Evolutionary conservation across 2,113 vertebrate species (phyloP).

Genomic region (Suricata suricatta): DNA sequence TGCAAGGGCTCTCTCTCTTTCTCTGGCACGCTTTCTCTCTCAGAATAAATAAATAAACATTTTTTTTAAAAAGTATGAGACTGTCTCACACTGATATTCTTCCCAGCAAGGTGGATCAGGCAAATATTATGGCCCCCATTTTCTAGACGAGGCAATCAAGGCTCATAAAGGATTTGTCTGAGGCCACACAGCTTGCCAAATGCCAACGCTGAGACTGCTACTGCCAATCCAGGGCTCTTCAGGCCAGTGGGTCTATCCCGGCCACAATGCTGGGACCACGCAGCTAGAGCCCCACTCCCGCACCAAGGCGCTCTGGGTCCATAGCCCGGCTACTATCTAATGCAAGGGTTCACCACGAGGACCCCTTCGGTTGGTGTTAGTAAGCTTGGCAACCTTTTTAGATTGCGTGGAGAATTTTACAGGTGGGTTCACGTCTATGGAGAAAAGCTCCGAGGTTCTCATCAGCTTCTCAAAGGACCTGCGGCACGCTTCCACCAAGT

Average conservation of each 20-base stretch:
- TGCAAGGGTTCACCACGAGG: neutral
- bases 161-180: neutral
- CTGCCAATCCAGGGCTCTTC: neutral
- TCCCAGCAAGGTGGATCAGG: neutral
- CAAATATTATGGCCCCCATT: neutral
- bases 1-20: too few relatives aligned
- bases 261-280: neutral
- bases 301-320: neutral
- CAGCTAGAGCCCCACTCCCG: neutral
- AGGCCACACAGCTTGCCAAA: neutral
- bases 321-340: neutral
- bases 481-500: neutral
- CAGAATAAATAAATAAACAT: too few relatives aligned
- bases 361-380: neutral
- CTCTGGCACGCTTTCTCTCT: too few relatives aligned
- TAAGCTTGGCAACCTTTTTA: neutral
- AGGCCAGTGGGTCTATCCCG: neutral
- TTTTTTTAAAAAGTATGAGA: neutral
- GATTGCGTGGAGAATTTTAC: neutral
- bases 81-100: neutral
- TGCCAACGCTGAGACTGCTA: neutral
- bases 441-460: neutral
- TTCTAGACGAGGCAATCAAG: slow-evolving; percentile 22
- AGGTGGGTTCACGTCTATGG: neutral
- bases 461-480: neutral